Evolutionary conservation across 2,797 vertebrate species (phyloP).

Genomic region (Ceryle rudis): DNA sequence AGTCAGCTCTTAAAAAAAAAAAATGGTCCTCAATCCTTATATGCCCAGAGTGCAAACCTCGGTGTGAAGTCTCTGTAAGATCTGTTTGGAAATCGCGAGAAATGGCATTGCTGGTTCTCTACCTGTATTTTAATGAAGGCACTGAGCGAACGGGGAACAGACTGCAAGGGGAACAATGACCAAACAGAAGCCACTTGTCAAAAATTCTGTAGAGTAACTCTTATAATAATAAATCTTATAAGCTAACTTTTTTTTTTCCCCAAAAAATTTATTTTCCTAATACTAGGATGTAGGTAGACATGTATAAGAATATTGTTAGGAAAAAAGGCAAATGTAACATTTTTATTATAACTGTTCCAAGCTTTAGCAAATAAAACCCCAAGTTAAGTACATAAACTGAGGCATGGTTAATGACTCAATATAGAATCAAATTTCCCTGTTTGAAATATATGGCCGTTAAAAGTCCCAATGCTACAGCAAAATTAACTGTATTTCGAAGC

Average conservation of each 20-base stretch:
- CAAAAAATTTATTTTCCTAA: neutral
- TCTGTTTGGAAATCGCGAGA: neutral
- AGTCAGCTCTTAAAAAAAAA: neutral
- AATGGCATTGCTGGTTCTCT: neutral
- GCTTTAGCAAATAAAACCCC: neutral
- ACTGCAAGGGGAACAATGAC: neutral
- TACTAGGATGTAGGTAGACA: neutral
- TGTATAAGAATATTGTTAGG: neutral
- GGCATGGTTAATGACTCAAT: neutral
- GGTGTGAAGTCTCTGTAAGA: neutral
- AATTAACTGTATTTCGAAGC: neutral
- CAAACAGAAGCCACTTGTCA: neutral
- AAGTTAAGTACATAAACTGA: rapidly evolving
- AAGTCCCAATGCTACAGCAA: neutral
- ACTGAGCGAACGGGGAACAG: neutral
- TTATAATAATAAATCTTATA: no score
- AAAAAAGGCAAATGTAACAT: neutral
- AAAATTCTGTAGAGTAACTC: neutral
- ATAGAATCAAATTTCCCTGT: neutral
- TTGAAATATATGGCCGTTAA: neutral
- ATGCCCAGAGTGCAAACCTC: neutral
- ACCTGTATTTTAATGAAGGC: neutral
- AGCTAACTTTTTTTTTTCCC: no score
- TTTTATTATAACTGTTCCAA: neutral
- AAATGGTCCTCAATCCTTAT: neutral